Percentiles rank a stretch among this genome's conserved stretches.
Evolutionary conservation across 2,113 vertebrate species (phyloP).

Genomic region (Tachysurus fulvidraco): DNA sequence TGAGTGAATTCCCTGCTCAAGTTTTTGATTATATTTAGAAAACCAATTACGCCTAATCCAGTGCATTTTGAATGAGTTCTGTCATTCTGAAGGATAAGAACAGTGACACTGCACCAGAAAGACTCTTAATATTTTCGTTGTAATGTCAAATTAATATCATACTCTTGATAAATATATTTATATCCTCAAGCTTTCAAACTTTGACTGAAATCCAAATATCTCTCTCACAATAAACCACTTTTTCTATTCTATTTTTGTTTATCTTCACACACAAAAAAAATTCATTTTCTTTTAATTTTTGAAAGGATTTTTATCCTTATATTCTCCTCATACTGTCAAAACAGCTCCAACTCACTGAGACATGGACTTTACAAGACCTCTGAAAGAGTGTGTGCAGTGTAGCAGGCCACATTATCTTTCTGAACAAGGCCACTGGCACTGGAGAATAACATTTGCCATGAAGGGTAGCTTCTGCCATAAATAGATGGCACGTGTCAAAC

Average conservation of each 20-base stretch:
- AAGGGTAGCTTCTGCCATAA: background rate
- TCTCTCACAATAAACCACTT: background rate
- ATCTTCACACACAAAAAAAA: background rate
- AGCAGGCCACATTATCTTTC: background rate
- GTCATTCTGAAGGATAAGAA: background rate
- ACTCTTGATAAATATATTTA: background rate
- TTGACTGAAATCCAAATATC: background rate
- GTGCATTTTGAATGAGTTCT: slow-evolving; percentile 37
- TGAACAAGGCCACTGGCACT: background rate
- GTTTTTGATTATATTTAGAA: slow-evolving; percentile 54
- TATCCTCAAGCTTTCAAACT: background rate
- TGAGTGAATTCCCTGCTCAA: slow-evolving; percentile 32
- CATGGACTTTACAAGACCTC: background rate
- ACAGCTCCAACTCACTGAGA: background rate
- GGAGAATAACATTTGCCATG: background rate
- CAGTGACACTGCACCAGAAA: slow-evolving; percentile 10
- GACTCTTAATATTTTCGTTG: too few relatives aligned
- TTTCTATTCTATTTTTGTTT: background rate
- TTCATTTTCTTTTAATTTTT: too few relatives aligned
- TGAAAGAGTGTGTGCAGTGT: background rate
- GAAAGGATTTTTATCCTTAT: background rate
- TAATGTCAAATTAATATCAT: background rate
- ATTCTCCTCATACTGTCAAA: background rate
- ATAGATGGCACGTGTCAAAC: background rate
- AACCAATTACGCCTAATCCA: slow-evolving; percentile 51